Evolutionary conservation across 2,797 vertebrate genomes (phyloP), one percentile per base, ranked within the genome.

Genomic region (Karalla daura): DNA sequence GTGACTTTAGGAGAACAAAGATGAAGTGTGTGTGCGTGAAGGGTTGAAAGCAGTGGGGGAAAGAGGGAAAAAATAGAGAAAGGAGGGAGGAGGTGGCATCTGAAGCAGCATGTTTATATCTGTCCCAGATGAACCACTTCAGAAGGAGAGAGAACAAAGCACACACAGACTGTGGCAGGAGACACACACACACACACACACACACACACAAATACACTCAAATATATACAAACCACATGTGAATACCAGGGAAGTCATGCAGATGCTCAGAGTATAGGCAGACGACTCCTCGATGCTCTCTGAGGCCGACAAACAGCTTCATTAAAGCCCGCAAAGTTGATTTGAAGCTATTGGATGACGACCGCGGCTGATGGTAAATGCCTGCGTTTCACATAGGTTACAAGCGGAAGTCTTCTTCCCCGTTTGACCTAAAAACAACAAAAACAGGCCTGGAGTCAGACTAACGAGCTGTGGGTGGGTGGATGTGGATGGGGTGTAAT

Each of bases 51-150:
- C 7, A 15, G 2, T 10, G 24, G 9, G 20, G 17, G 3, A 0
- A 30, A 21, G 14, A 9, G 3, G 0, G 30, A 21, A 20, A 9
- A 23, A 3, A 36, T 23, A 20, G 6, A 17, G 20, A 27, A 15
- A 28, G 15, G 15, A 4, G 21, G 11, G 7, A 7, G 12, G 37
- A 11, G 43, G 33, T 53, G 21, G 25, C 46, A 21, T 59, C 21
- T 44, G 35, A 62, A 43, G 33, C 51, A 10, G 33, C 20, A 2
- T 46, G 6, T 40, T 18, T 39, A 28, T 18, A 18, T 75, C 17
- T 25, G 44, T 75, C 49, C 41, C 46, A 47, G 37, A 61, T 72
- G 71, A 78, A 25, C 56, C 37, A 13, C 44, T 43, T 68, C 20
- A 61, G 54, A 30, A 17, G 60, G 7, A 55, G 27, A 55, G 27